Conservation (phyloP, 2,797 vertebrate species). For the Lepilemur ruficaudatus region DNA sequence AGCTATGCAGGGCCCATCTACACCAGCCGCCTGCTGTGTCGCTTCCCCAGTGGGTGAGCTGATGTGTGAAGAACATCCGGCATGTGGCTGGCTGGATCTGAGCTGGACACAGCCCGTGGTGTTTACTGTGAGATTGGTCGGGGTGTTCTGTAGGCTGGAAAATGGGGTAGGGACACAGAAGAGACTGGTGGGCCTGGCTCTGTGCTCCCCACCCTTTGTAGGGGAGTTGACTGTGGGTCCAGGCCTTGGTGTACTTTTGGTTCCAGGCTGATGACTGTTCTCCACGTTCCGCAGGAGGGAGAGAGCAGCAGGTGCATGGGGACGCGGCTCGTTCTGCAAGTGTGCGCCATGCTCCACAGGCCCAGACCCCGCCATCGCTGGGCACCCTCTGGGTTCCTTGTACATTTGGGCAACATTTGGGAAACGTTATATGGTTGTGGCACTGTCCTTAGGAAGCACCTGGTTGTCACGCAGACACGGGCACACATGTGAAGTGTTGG, state of each 20-base stretch:
- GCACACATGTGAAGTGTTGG: accelerated
- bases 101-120: background rate
- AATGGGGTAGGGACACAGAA: background rate
- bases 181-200: background rate
- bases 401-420: background rate
- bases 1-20: background rate
- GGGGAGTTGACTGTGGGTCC: background rate
- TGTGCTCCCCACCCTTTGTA: background rate
- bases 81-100: background rate
- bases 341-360: background rate
- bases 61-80: background rate
- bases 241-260: background rate
- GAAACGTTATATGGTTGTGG: background rate
- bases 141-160: background rate
- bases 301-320: background rate
- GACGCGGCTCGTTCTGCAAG: background rate
- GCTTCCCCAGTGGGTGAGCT: background rate
- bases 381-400: background rate
- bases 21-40: background rate
- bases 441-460: background rate
- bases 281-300: background rate
- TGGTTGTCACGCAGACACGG: background rate
- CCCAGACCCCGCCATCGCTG: accelerated
- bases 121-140: slow-evolving; percentile 20
- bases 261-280: background rate